phyloP scores from a whole-genome alignment of 1,140 invertebrate species.

The Semibalanus balanoides region DNA sequence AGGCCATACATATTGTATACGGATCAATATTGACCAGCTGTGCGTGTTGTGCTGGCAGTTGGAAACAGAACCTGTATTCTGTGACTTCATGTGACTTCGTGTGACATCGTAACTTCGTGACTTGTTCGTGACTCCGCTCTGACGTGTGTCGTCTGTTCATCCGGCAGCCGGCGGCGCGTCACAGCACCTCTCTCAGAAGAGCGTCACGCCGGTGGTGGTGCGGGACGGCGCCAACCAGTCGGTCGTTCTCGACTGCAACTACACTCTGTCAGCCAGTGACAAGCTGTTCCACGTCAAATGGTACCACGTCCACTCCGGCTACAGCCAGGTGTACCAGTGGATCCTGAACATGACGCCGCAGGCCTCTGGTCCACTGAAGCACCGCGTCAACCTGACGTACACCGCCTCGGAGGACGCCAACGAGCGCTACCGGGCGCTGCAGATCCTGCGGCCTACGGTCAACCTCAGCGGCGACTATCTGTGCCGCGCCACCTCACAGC shows the following conservation, averaged over 20 bases:
- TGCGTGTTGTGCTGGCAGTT: no score
- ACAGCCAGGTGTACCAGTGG: background rate
- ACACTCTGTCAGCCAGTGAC: background rate
- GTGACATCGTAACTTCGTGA: no score
- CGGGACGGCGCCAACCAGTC: conserved; percentile 4
- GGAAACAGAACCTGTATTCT: no score
- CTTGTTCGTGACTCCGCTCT: no score
- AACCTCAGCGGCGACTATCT: conserved; percentile 14
- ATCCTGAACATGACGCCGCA: background rate
- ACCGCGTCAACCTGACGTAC: conserved; percentile 14
- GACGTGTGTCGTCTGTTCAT: no score
- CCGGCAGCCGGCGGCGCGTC: no score
- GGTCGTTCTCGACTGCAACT: conserved; percentile 10
- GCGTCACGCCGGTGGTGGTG: background rate
- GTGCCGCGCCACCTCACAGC: conserved; percentile 11
- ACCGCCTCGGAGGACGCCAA: conserved; percentile 9
- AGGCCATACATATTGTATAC: no score
- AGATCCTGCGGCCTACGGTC: conserved; percentile 15
- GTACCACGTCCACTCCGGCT: background rate
- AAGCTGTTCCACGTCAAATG: conserved; percentile 9
- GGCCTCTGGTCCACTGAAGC: conserved; percentile 11
- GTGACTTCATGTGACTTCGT: no score
- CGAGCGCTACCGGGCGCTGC: conserved; percentile 15
- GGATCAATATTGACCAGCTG: no score
- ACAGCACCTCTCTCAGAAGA: no score